Percentiles rank a stretch among this genome's conserved stretches.
Evolutionary conservation across 2,888 invertebrate species (phyloP).

Genomic region (Nephrotoma appendiculata): DNA sequence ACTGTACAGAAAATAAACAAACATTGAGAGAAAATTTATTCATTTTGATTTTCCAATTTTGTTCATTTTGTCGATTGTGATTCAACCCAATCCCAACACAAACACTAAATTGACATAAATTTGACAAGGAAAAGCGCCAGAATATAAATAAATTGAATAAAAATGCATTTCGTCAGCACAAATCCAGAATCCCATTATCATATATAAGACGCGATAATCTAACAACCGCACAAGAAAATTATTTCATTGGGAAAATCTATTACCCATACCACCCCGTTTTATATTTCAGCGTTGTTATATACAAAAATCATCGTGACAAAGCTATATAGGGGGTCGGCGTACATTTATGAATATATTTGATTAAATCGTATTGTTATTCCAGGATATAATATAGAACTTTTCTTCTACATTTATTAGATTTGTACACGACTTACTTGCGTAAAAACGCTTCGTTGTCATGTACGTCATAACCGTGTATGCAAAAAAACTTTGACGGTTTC

Average conservation of each 20-base stretch:
- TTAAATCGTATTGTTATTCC: neutral
- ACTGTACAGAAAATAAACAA: too few relatives aligned
- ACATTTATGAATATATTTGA: neutral
- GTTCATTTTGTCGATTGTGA: neutral
- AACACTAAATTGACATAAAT: neutral
- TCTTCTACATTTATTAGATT: neutral
- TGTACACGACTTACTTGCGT: neutral
- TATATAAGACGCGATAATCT: neutral
- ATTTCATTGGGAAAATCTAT: neutral
- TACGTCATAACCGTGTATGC: neutral
- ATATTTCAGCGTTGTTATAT: too few relatives aligned
- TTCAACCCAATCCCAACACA: neutral
- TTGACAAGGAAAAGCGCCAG: neutral
- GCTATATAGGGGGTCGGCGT: neutral
- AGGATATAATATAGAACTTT: neutral
- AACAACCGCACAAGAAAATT: neutral
- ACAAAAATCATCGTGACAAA: neutral
- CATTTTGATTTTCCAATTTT: neutral
- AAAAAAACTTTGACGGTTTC: neutral
- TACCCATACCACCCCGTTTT: neutral
- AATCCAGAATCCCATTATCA: neutral
- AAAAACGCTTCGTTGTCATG: too few relatives aligned
- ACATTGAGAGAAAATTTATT: neutral
- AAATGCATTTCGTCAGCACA: neutral
- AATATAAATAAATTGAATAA: neutral